Evolutionary conservation across 2,888 invertebrate species (phyloP), one percentile per base, ranked within the genome.

Genomic region (Palloptera scutellata): DNA sequence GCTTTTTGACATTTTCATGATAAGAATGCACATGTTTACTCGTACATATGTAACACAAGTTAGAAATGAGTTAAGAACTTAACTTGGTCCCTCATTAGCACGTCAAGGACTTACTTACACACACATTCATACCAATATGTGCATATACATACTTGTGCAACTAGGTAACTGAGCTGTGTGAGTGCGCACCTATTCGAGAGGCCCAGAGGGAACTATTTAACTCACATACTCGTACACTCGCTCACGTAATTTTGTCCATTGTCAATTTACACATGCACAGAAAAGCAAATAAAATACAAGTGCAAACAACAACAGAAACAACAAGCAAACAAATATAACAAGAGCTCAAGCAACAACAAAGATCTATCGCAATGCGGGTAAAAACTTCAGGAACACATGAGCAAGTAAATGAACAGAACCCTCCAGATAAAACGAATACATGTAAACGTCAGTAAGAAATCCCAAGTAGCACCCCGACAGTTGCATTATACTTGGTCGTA

Each of bases 171-270:
- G 48, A n/a, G 13, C 15, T 13, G 48, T 15, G 10, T 15, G 48
- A 5, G 13, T 1, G 48, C 48, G 48, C 48, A 13, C n/a, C 48
- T n/a, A 48, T 13, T 3, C 48, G 12, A 12, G 12, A 12, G 54
- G 74, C 79, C 81, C 81, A 71, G 70, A 71, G 81, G 81, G 75
- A 80, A 80, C 80, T 80, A 81, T 80, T 81, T 77, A 78, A 75
- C 78, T 73, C 73, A 71, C 71, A 74, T 68, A 75, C 78, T n/a
- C 48, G 15, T 48, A 11, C 12, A 52, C 45, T 55, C 30, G 6
- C 30, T 30, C 67, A 63, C 68, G 52, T 63, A 52, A 63, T 45
- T 15, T 55, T 55, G 73, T 70, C 71, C 67, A 73, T 74, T 74
- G 74, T 74, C 70, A 70, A 64, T 72, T 67, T 64, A 64, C 68